A percentile compares a stretch with the other conserved stretches of the same genome.
phyloP scores from a whole-genome alignment of 2,797 vertebrate genomes.

The Graptemys geographica region DNA sequence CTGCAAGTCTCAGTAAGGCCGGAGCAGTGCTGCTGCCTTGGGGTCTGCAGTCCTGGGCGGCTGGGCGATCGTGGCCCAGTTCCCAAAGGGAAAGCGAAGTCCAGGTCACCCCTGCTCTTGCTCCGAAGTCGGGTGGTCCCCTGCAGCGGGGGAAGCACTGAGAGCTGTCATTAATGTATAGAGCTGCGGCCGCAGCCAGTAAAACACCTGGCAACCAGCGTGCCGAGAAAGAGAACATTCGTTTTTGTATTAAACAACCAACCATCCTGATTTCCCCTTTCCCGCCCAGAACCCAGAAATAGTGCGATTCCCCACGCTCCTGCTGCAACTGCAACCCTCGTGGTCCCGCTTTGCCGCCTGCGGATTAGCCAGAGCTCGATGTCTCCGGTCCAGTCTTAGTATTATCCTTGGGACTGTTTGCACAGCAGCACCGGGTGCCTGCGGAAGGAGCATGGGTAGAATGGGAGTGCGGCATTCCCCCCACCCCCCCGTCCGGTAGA shows the following conservation, averaged over 20 bases:
- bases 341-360: neutral
- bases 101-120: conserved; percentile 46
- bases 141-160: conserved; percentile 48
- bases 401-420: neutral
- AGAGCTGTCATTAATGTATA: conserved; percentile 50
- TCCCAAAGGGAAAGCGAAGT: conserved; percentile 64
- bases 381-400: neutral
- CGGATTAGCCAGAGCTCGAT: neutral
- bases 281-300: conserved; percentile 33
- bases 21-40: conserved; percentile 5
- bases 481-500: neutral
- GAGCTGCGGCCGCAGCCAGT: conserved; percentile 45
- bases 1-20: neutral
- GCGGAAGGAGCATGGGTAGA: conserved; percentile 17
- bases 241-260: conserved; percentile 27
- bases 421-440: conserved; percentile 45
- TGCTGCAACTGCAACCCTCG: accelerated
- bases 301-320: neutral
- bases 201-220: conserved; percentile 49
- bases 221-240: conserved; percentile 39
- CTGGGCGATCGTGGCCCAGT: conserved; percentile 49
- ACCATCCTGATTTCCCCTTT: conserved; percentile 7
- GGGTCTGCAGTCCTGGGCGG: neutral
- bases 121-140: conserved; percentile 47
- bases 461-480: conserved; percentile 22